phyloP scores from a whole-genome alignment of 2,797 vertebrate species.

The Huso huso region DNA sequence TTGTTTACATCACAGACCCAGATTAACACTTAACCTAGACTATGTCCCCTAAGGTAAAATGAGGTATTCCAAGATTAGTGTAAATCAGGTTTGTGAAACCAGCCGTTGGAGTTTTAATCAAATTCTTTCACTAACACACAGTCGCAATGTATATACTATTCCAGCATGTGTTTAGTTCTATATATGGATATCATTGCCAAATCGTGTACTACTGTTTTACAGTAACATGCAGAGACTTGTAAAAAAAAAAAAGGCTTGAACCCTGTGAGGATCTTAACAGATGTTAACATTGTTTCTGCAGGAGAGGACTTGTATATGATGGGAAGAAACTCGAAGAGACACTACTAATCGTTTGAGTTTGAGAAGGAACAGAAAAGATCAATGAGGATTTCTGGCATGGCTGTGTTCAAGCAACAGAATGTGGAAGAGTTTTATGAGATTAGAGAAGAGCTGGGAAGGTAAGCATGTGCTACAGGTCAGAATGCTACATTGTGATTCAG shows the following conservation, averaged over 20 bases:
- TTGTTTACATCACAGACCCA: too few species aligned
- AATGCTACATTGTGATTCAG: background rate
- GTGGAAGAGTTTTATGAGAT: conserved; percentile 90
- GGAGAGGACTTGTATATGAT: conserved; percentile 21
- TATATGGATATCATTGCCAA: conserved; percentile 17
- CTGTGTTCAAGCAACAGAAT: conserved; percentile 86
- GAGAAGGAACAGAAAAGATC: conserved; percentile 39
- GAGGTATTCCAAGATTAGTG: too few species aligned
- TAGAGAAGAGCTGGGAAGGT: conserved; percentile 87
- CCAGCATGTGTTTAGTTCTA: background rate
- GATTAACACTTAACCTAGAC: too few species aligned
- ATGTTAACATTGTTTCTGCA: conserved; percentile 23
- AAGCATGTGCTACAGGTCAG: conserved; percentile 32
- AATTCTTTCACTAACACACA: too few species aligned
- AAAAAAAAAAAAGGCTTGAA: background rate
- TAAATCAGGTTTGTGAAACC: too few species aligned
- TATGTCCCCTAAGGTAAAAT: too few species aligned
- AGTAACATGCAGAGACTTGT: conserved; percentile 49
- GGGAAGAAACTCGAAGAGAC: conserved; percentile 14
- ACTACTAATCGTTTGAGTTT: conserved; percentile 18
- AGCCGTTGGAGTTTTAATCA: too few species aligned
- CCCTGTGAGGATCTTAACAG: background rate
- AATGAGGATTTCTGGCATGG: conserved; percentile 83
- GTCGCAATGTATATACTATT: too few species aligned
- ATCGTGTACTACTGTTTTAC: conserved; percentile 7